Evolutionary conservation across 2,113 vertebrate species (phyloP).

Genomic region (Megaceryle maxima): DNA sequence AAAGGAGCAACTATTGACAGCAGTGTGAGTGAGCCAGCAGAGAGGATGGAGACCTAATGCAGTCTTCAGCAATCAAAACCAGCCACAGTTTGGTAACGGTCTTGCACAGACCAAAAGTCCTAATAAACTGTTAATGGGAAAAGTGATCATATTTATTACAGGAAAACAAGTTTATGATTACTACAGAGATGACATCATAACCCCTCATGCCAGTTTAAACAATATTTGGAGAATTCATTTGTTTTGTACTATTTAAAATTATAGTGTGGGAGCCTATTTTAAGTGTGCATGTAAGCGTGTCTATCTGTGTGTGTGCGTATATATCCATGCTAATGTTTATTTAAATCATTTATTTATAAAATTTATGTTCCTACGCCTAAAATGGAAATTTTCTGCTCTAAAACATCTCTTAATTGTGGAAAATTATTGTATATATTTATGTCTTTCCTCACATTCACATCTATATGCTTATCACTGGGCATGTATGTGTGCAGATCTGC

Average conservation of each 20-base stretch:
- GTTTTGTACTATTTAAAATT: slow-evolving; percentile 65
- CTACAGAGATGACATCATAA: slow-evolving; percentile 60
- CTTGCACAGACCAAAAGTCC: background rate
- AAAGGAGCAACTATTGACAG: background rate
- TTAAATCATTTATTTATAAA: slow-evolving; percentile 63
- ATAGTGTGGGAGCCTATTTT: slow-evolving; percentile 62
- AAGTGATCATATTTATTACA: slow-evolving; percentile 51
- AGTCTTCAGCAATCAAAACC: slow-evolving; percentile 4
- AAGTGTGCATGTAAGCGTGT: background rate
- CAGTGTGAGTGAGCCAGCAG: background rate
- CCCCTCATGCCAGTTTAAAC: slow-evolving; percentile 65
- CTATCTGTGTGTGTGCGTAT: background rate
- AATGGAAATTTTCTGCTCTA: slow-evolving; percentile 56
- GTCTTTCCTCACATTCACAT: background rate
- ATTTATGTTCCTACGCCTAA: slow-evolving; percentile 51
- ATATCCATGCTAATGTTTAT: slow-evolving; percentile 51
- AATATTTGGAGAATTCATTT: slow-evolving; percentile 68
- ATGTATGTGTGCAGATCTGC: background rate
- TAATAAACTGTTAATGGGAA: slow-evolving; percentile 49
- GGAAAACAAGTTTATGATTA: slow-evolving; percentile 65
- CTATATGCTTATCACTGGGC: background rate
- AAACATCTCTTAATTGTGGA: slow-evolving; percentile 31
- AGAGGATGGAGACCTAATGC: slow-evolving; percentile 9
- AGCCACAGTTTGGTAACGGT: background rate
- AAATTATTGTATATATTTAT: slow-evolving; percentile 7